Conservation (phyloP, 2,113 vertebrate species). For the Solea solea region DNA sequence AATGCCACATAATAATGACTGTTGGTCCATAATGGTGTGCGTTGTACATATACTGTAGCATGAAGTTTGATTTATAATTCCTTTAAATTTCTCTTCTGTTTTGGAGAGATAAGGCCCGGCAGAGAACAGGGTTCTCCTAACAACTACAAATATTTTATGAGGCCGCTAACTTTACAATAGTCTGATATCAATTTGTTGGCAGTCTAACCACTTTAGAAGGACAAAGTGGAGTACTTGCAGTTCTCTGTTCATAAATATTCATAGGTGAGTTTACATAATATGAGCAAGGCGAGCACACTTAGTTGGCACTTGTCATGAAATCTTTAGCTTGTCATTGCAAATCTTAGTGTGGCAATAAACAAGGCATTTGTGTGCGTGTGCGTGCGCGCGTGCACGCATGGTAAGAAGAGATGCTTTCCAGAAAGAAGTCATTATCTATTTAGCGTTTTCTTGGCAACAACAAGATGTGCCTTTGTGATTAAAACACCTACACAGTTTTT, state of each 20-base stretch:
- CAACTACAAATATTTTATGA: not conserved
- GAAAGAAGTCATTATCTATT: conserved; percentile 12
- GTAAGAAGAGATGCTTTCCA: not conserved
- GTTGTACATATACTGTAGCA: not conserved
- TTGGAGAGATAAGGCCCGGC: not conserved
- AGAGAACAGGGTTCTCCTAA: not conserved
- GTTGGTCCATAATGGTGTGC: not conserved
- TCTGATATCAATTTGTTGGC: conserved; percentile 6
- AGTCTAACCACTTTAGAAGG: conserved; percentile 8
- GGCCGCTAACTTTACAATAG: not conserved
- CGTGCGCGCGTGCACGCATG: not conserved
- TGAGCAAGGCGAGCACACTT: conserved; percentile 1
- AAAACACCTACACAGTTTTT: not conserved
- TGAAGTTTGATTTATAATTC: not conserved
- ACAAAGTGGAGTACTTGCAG: conserved; percentile 1
- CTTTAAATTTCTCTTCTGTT: not conserved
- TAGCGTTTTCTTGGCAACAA: conserved; percentile 16
- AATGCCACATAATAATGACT: too few relatives aligned
- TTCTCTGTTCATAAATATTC: conserved; percentile 32
- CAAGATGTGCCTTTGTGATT: not conserved
- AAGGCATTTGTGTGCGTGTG: not conserved
- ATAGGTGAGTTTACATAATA: conserved; percentile 28
- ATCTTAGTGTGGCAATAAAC: conserved; percentile 10
- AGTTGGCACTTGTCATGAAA: conserved; percentile 17
- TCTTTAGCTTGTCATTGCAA: conserved; percentile 21